Conservation (phyloP, 2,113 vertebrate genomes). For the Clarias batrachus region DNA sequence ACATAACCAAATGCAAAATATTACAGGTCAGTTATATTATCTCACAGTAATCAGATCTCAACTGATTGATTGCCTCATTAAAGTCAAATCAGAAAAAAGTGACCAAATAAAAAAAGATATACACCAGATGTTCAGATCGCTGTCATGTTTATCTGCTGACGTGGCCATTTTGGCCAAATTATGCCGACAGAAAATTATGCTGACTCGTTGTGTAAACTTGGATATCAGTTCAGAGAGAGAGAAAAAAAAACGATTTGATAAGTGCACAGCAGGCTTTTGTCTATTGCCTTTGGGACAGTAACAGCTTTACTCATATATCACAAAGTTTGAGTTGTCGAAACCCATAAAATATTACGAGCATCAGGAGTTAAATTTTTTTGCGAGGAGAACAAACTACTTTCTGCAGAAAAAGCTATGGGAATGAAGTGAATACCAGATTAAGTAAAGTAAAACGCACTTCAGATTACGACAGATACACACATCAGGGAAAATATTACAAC, state of each 20-base stretch:
- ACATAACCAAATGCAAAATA: neutral
- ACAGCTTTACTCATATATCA: neutral
- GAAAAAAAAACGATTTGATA: neutral
- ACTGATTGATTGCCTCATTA: neutral
- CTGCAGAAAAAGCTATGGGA: neutral
- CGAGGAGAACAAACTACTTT: slow-evolving; percentile 8
- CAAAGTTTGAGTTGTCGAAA: slow-evolving; percentile 3
- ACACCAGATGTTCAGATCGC: neutral
- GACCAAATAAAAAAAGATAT: neutral
- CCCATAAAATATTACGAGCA: neutral
- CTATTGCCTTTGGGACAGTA: neutral
- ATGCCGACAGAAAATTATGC: slow-evolving; percentile 10
- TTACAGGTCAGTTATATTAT: neutral
- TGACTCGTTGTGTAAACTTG: neutral
- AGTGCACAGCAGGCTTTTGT: neutral
- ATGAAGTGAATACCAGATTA: neutral
- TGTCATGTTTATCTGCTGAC: neutral
- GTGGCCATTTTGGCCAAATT: neutral
- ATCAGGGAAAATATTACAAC: no score
- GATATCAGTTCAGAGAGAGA: neutral
- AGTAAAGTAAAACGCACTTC: neutral
- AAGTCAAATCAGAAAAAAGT: neutral
- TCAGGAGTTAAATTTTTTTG: neutral
- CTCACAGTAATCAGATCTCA: neutral
- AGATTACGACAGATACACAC: neutral